phyloP scores from a whole-genome alignment of 2,888 invertebrate genomes.

The Ptychoptera albimana region DNA sequence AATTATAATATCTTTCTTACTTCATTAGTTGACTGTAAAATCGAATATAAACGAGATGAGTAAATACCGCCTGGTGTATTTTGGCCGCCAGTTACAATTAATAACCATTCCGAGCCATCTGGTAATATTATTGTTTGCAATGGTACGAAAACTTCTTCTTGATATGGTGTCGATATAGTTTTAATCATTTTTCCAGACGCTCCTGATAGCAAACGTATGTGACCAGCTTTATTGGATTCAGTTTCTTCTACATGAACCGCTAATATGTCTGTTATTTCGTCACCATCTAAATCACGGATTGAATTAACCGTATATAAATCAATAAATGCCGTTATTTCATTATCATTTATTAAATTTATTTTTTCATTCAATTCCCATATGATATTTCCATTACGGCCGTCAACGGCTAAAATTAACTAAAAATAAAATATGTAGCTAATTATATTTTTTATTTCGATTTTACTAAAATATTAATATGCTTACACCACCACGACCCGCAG shows the following conservation, averaged over 20 bases:
- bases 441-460: not conserved
- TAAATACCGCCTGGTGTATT: slow-evolving; percentile 56
- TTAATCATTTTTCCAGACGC: slow-evolving; percentile 46
- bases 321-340: slow-evolving; percentile 30
- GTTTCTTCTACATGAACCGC: slow-evolving; percentile 44
- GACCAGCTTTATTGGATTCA: slow-evolving; percentile 37
- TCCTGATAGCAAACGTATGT: slow-evolving; percentile 54
- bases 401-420: slow-evolving; percentile 45
- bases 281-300: slow-evolving; percentile 51
- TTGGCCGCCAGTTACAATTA: slow-evolving; percentile 61
- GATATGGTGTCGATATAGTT: slow-evolving; percentile 43
- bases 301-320: slow-evolving; percentile 56
- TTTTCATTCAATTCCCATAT: slow-evolving; percentile 43
- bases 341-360: slow-evolving; percentile 20
- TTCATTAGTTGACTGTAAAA: slow-evolving; percentile 34
- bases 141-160: slow-evolving; percentile 53
- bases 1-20: not conserved
- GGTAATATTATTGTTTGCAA: slow-evolving; percentile 45
- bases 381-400: slow-evolving; percentile 45
- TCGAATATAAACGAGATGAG: slow-evolving; percentile 37
- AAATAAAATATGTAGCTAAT: slow-evolving; percentile 10
- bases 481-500: slow-evolving; percentile 57
- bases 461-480: slow-evolving; percentile 14
- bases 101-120: slow-evolving; percentile 43
- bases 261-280: slow-evolving; percentile 51